phyloP scores from a whole-genome alignment of 2,797 vertebrate genomes.

The Enteromius anoplus region DNA sequence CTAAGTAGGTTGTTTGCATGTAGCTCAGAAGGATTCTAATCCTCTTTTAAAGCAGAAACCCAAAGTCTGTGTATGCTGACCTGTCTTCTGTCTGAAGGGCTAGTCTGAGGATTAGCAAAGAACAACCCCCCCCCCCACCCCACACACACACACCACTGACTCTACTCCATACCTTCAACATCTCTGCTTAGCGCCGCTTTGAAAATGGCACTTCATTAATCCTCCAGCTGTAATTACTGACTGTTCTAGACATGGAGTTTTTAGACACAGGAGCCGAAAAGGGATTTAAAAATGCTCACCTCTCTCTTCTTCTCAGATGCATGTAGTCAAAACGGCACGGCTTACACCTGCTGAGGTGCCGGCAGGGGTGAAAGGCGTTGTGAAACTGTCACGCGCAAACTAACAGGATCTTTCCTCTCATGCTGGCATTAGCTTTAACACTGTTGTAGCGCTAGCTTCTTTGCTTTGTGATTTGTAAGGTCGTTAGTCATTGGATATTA shows the following conservation, averaged over 20 bases:
- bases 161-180: conserved; percentile 33
- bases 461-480: conserved; percentile 38
- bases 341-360: conserved; percentile 49
- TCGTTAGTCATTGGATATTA: conserved; percentile 23
- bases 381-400: conserved; percentile 39
- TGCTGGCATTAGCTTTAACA: conserved; percentile 27
- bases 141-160: conserved; percentile 13
- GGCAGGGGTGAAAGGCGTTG: conserved; percentile 28
- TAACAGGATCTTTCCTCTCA: conserved; percentile 50
- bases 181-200: conserved; percentile 44
- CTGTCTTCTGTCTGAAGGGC: conserved; percentile 57
- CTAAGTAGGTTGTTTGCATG: conserved; percentile 59
- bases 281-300: conserved; percentile 51
- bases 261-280: conserved; percentile 35
- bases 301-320: conserved; percentile 44
- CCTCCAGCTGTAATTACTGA: conserved; percentile 52
- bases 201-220: conserved; percentile 52
- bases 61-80: conserved; percentile 79
- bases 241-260: conserved; percentile 47
- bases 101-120: conserved; percentile 54
- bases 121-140: background rate
- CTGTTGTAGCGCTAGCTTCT: conserved; percentile 33
- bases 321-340: conserved; percentile 11
- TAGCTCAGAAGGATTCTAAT: conserved; percentile 74
- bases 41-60: conserved; percentile 78